Conservation (phyloP, 2,888 invertebrate species). For the Yponomeuta plumbellus region DNA sequence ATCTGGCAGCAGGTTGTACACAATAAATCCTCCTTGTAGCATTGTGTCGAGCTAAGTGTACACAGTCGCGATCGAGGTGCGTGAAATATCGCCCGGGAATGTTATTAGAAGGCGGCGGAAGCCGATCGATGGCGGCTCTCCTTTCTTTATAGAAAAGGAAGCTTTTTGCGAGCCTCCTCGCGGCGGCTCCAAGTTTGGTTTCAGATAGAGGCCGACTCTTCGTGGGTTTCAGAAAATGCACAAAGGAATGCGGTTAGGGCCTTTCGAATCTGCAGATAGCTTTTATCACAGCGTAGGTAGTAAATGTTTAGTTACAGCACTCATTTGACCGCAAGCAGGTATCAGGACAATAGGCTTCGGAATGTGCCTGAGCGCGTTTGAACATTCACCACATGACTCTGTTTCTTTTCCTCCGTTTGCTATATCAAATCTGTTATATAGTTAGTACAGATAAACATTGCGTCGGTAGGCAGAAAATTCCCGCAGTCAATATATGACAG, state of each 20-base stretch:
- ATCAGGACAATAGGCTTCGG: too few species aligned
- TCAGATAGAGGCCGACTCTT: slow-evolving; percentile 38
- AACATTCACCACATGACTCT: not conserved
- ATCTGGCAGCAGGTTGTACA: slow-evolving; percentile 56
- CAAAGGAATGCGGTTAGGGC: slow-evolving; percentile 30
- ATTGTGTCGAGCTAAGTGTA: slow-evolving; percentile 45
- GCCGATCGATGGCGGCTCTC: slow-evolving; percentile 54
- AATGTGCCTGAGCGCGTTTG: not conserved
- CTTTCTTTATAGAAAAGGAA: slow-evolving; percentile 39
- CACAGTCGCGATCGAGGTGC: slow-evolving; percentile 34
- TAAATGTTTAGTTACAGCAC: too few species aligned
- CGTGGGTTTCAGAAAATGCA: slow-evolving; percentile 35
- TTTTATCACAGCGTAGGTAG: not conserved
- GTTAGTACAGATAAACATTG: slow-evolving; percentile 25
- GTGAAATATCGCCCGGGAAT: slow-evolving; percentile 52
- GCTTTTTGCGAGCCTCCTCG: slow-evolving; percentile 29
- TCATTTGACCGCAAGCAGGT: too few species aligned
- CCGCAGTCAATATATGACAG: slow-evolving; percentile 30
- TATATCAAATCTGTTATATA: slow-evolving; percentile 25
- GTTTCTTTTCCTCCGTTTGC: slow-evolving; percentile 18
- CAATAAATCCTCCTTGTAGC: slow-evolving; percentile 69
- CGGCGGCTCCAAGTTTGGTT: slow-evolving; percentile 38
- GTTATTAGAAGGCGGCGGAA: slow-evolving; percentile 60
- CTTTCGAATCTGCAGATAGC: slow-evolving; percentile 3
- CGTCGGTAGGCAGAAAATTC: slow-evolving; percentile 22